Base-by-base conservation (phyloP, 2,888 invertebrate genomes). In the Chymomyza caudatula region DNA sequence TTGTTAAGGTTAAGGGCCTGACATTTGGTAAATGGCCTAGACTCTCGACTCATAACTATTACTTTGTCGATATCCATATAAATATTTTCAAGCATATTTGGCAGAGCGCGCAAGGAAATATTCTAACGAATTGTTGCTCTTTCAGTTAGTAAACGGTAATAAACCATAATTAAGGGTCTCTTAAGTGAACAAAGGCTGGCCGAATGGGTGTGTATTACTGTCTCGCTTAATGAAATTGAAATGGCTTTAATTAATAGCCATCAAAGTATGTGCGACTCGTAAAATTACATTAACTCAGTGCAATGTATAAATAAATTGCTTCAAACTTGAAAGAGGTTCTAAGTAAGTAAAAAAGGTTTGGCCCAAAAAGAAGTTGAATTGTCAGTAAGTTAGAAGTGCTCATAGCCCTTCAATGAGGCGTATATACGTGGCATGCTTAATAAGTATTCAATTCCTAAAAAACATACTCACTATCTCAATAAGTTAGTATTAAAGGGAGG, bases 1-100 rank as follows among this genome's bases (percentile, higher is more conserved):
- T 47, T 19, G 19, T 47, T 47, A 58, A 62, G 75, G 65, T 75
- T 73, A 85, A 85, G 85, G 83, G 83, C 68, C 67, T 71, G 76
- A 64, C 78, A 85, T 85, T 73, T 75, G 77, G 64, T 56, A 79
- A 81, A 85, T 79, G 78, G 60, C 71, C 77, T 70, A 77, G 66
- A 67, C 11, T 20, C 51, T 17, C 11, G 51, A 17, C 17, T 20
- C 51, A 19, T 51, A 19, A 47, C 47, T 47, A 23, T 25, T 11
- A 53, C 25, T 53, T 23, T n/a, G 13, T 20, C 53, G 15, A 53
- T 53, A 53, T 53, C 23, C 51, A 22, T 51, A 22, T 20, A 19
- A 17, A 53, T 53, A 25, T 25, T 53, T 53, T 23, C n/a, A 25
- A n/a, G 6, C 25, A 25, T 53, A 53, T 53, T 53, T 23, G n/a